Evolutionary conservation across 1,140 invertebrate genomes (phyloP).

Genomic region (honey bee (Apis mellifera)): DNA sequence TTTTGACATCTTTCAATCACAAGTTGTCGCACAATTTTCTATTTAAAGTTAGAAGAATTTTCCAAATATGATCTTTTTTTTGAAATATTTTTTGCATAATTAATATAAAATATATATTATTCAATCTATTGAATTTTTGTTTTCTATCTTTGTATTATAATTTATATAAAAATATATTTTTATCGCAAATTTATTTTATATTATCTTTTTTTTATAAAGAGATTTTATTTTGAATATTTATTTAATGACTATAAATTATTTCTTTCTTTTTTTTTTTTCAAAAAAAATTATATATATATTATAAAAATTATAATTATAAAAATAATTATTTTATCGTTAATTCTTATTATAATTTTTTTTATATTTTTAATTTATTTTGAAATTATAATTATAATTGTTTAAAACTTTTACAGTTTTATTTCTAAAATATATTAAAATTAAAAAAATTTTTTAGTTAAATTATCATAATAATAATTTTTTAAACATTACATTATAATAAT

Average conservation of each 20-base stretch:
- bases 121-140: neutral
- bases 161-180: neutral
- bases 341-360: neutral
- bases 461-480: neutral
- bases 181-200: neutral
- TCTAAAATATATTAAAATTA: neutral
- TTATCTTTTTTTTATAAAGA: neutral
- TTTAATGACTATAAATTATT: neutral
- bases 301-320: neutral
- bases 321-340: neutral
- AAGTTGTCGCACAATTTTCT: slow-evolving; percentile 26
- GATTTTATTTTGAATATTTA: neutral
- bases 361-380: neutral
- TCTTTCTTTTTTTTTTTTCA: neutral
- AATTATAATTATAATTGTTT: neutral
- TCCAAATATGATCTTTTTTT: no score
- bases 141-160: neutral
- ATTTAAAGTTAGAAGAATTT: neutral
- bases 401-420: neutral
- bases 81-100: neutral
- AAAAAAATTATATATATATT: neutral
- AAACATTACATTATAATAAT: neutral
- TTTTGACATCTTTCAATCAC: slow-evolving; percentile 28
- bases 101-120: slow-evolving; percentile 2
- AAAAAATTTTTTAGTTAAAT: neutral